Evolutionary conservation across 2,797 vertebrate genomes (phyloP), one percentile per base, ranked within the genome.

Genomic region (Clarias pachynema): DNA sequence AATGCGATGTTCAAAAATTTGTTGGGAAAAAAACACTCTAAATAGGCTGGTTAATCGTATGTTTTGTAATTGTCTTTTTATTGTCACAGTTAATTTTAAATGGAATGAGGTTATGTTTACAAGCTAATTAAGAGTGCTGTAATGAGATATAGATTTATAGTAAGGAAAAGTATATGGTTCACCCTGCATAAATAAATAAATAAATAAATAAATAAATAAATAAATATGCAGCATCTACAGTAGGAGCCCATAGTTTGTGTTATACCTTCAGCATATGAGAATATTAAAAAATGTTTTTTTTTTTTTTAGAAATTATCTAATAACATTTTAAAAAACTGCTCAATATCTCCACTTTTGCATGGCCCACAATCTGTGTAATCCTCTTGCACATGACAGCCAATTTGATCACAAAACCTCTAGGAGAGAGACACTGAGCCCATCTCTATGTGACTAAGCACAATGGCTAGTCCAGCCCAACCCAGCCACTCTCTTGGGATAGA

Each of bases 391-490:
- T 83, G 82, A 59, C 69, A 72, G 81, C 9, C 24, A 20, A 86
- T 90, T 91, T 90, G 89, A 91, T 86, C 84, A 89, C 90, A 92
- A 89, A 84, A 84, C 73, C 70, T 62, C 53, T 77, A 86, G 26
- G 40, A 72, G 44, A 82, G 70, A 91, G 86, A 84, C 89, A 78
- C 66, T 92, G 86, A 93, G 88, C 0, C 6, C 89, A 86, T 85
- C 92, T 94, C 69, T 92, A 90, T 91, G 84, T 89, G 91, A 86
- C 86, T 88, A 89, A 89, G 89, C 87, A 93, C 91, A 94, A 93
- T 91, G 87, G 93, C 90, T 89, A 83, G 84, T 90, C 77, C 90
- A 91, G 86, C 87, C 82, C 82, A 86, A 80, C 89, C 89, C 87
- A 74, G 85, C 85, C 89, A 91, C 87, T 92, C 90, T 93, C 90